Evolutionary conservation across 2,113 vertebrate genomes (phyloP).

Genomic region (Nerophis ophidion): DNA sequence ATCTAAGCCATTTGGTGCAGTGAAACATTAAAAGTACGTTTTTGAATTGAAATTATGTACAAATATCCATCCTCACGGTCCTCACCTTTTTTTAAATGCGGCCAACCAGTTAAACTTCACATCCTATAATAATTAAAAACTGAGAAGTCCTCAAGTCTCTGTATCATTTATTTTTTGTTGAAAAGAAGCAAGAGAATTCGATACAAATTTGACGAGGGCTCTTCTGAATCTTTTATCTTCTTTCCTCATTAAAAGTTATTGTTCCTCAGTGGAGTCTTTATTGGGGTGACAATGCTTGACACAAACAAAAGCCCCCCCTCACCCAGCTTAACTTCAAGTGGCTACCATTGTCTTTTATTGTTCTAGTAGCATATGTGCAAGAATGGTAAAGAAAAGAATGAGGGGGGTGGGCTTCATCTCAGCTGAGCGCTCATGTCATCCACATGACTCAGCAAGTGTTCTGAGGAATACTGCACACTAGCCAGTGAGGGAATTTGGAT

Average conservation of each 20-base stretch:
- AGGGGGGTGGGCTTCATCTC: slow-evolving; percentile 18
- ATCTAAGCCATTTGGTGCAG: too few relatives aligned
- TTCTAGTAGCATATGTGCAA: slow-evolving; percentile 58
- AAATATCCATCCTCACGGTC: too few relatives aligned
- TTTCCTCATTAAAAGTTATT: slow-evolving; percentile 17
- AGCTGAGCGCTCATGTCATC: slow-evolving; percentile 42
- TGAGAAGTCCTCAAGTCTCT: too few relatives aligned
- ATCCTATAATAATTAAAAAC: too few relatives aligned
- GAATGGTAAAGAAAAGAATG: slow-evolving; percentile 24
- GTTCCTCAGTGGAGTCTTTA: slow-evolving; percentile 26
- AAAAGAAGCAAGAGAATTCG: slow-evolving; percentile 23
- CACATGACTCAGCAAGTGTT: slow-evolving; percentile 42
- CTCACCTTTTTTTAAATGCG: too few relatives aligned
- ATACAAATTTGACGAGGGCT: slow-evolving; percentile 39
- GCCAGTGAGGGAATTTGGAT: slow-evolving; percentile 49
- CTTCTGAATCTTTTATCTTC: neutral
- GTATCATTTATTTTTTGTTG: slow-evolving; percentile 19
- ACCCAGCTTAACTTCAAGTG: slow-evolving; percentile 60
- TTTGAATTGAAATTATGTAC: too few relatives aligned
- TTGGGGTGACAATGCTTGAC: slow-evolving; percentile 58
- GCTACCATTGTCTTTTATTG: slow-evolving; percentile 54
- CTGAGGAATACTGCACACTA: slow-evolving; percentile 17
- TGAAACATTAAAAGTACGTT: too few relatives aligned
- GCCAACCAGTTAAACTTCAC: too few relatives aligned
- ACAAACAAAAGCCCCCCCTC: slow-evolving; percentile 56